Percentiles rank a stretch among this genome's conserved stretches.
These are phyloP conservation scores for Cataglyphis rosenhaueri DNA, from an alignment of 2,888 invertebrate species.

Conservation along the genomic window DNA sequence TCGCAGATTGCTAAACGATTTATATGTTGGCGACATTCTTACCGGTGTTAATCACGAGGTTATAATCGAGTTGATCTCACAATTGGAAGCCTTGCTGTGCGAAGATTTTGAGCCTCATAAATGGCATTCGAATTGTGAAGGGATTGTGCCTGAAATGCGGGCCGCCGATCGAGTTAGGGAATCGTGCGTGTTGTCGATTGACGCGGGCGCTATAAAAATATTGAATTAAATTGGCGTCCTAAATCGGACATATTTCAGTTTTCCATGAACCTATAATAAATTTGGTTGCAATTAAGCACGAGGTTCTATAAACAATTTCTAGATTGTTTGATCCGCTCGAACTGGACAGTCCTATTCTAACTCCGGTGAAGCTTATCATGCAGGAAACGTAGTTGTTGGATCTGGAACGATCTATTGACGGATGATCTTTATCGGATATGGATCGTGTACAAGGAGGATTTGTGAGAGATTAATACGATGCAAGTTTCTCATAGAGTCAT, in stretches of 20 bases:
- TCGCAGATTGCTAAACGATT: neutral
- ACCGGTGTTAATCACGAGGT: neutral
- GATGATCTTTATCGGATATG: neutral
- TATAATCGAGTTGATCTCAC: neutral
- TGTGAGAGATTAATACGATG: neutral
- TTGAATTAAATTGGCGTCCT: neutral
- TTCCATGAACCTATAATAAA: no score
- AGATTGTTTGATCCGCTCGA: neutral
- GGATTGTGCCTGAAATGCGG: fast-evolving
- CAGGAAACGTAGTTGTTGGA: neutral
- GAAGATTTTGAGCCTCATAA: neutral
- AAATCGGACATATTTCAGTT: neutral
- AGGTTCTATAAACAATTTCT: neutral
- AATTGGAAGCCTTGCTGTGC: neutral
- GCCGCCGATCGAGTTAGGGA: neutral
- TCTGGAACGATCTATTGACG: neutral
- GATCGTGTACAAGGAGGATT: neutral
- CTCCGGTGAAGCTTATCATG: neutral
- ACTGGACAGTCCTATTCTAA: neutral
- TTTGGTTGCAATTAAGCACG: neutral
- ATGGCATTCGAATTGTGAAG: neutral
- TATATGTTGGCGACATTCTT: neutral
- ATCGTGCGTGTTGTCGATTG: neutral
- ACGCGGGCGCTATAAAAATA: neutral
- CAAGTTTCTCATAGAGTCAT: neutral